Base-by-base conservation (phyloP, 2,113 vertebrate genomes). In the Vulpes lagopus region DNA sequence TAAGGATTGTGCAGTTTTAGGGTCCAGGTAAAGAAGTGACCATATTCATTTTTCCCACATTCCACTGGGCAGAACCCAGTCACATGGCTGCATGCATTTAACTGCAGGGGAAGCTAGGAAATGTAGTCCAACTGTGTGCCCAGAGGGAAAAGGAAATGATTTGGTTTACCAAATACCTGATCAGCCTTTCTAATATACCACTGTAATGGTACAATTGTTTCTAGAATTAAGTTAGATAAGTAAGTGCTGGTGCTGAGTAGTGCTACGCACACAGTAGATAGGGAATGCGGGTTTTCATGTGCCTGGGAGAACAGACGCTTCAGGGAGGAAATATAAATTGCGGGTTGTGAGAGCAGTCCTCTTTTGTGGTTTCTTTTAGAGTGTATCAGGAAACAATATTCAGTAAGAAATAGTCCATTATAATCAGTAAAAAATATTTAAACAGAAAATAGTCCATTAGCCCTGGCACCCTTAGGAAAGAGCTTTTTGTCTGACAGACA, bases 341-440 rank as follows among this genome's bases (percentile, higher is more conserved):
- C 78, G 85, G 80, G 32, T 23, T 97, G 74, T 85, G 71, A 96
- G 90, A 83, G 51, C 32, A 43, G 35, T 32, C 22, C 17, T 92
- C 60, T 83, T 74, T 92, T 64, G 60, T 84, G 73, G 73, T 90
- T 93, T 89, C 85, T 89, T 83, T 90, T 87, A 85, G n/a, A 92
- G 74, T 83, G 73, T 84, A 43, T 60, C 80, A 92, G 89, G 84
- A 55, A 67, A 89, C 71, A 79, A 89, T 64, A 69, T 85, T 88
- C 49, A 55, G 57, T 87, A 94, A 96, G 94, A 97, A 96, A 76
- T 23, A 76, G 67, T 62, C 95, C 97, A 98, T 97, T 97, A 95
- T 86, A 65, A 82, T 93, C 65, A 15, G 59, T 91, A 74, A 91
- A 92, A 92, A 73, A 76, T 7, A 81, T 43, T 88, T 95, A 76